phyloP scores from a whole-genome alignment of 2,888 invertebrate genomes.

The Oligia latruncula region DNA sequence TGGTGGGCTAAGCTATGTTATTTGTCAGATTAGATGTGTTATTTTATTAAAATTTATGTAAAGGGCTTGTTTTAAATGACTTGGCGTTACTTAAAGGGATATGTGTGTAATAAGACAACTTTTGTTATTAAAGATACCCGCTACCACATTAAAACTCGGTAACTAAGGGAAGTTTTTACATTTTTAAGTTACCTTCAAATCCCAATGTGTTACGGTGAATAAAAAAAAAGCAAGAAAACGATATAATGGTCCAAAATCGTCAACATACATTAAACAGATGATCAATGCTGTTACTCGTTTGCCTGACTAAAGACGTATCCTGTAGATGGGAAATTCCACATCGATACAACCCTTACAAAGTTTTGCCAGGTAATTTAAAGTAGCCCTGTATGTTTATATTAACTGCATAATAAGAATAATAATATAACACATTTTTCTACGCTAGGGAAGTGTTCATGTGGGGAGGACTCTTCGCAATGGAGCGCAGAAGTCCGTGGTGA shows the following conservation, averaged over 20 bases:
- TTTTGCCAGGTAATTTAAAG: constrained; percentile 34
- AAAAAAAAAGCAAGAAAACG: not conserved
- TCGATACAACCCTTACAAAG: constrained; percentile 16
- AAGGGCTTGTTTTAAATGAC: constrained; percentile 26
- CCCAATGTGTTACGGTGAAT: not conserved
- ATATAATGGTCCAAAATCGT: not conserved
- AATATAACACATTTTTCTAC: constrained; percentile 49
- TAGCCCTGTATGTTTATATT: constrained; percentile 34
- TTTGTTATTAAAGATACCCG: not conserved
- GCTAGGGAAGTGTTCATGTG: constrained; percentile 52
- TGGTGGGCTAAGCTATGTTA: constrained; percentile 44
- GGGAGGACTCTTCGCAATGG: constrained; percentile 40
- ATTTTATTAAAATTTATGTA: constrained; percentile 42
- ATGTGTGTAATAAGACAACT: not conserved
- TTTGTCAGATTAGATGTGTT: constrained; percentile 45
- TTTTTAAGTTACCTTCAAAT: not conserved
- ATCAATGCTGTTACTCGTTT: not conserved
- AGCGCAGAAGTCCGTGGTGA: constrained; percentile 30
- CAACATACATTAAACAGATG: not conserved
- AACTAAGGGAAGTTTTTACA: not conserved
- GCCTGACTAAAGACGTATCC: not conserved
- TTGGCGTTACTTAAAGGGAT: constrained; percentile 23
- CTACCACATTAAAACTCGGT: not conserved
- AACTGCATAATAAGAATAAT: constrained; percentile 21
- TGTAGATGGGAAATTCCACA: not conserved